Conservation (phyloP, 2,888 invertebrate genomes). For the Plagodis pulveraria region DNA sequence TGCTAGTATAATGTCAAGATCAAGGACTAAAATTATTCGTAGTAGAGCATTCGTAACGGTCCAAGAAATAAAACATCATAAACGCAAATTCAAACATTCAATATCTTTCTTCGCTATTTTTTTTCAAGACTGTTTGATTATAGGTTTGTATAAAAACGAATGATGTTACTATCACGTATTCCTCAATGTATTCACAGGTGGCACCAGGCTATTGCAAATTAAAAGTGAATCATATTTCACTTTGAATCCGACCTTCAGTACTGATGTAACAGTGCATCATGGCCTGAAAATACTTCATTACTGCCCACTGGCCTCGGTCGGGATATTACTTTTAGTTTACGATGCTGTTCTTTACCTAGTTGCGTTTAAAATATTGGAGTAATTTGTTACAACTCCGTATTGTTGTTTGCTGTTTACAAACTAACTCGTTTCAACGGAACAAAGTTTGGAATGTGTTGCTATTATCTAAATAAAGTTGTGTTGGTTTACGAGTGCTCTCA, state of each 20-base stretch:
- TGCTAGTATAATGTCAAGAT: no score
- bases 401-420: constrained; percentile 22
- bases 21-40: no score
- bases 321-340: constrained; percentile 56
- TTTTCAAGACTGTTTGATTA: no score
- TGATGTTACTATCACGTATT: neutral
- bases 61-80: no score
- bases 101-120: no score
- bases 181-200: constrained; percentile 16
- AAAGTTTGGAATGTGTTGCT: constrained; percentile 19
- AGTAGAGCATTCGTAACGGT: no score
- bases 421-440: constrained; percentile 14
- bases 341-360: constrained; percentile 55
- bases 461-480: constrained; percentile 6
- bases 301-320: constrained; percentile 56
- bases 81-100: no score
- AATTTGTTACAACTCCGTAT: constrained; percentile 25
- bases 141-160: no score
- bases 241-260: constrained; percentile 55
- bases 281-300: constrained; percentile 68
- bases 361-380: constrained; percentile 40
- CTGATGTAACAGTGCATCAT: constrained; percentile 60
- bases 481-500: neutral
- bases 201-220: constrained; percentile 37
- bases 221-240: constrained; percentile 56